Evolutionary conservation across 2,113 vertebrate genomes (phyloP).

Genomic region (Cyprinodon tularosa): DNA sequence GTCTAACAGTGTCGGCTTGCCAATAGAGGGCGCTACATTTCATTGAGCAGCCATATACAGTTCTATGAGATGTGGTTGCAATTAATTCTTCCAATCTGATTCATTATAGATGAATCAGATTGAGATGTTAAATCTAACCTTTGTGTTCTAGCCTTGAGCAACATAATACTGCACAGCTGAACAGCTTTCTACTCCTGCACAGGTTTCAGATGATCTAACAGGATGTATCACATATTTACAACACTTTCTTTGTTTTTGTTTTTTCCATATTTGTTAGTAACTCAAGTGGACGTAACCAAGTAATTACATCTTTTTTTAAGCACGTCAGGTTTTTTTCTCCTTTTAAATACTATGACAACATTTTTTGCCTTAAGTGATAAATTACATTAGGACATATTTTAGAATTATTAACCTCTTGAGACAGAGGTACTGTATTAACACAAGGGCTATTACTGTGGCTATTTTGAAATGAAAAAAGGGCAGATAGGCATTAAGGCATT

Average conservation of each 20-base stretch:
- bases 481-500: slow-evolving; percentile 24
- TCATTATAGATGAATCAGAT: too few species aligned
- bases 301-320: slow-evolving; percentile 1
- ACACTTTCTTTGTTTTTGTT: slow-evolving; percentile 21
- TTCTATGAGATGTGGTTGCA: too few species aligned
- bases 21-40: too few species aligned
- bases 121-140: neutral
- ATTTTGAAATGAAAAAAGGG: slow-evolving; percentile 34
- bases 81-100: too few species aligned
- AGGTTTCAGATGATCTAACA: neutral
- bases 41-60: too few species aligned
- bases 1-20: too few species aligned
- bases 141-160: slow-evolving; percentile 23
- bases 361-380: neutral
- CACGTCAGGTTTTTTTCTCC: neutral
- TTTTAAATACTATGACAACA: neutral
- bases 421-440: neutral
- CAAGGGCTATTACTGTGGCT: neutral
- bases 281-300: neutral
- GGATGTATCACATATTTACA: slow-evolving; percentile 34
- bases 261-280: slow-evolving; percentile 25
- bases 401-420: neutral
- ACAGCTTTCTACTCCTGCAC: slow-evolving; percentile 21
- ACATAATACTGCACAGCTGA: slow-evolving; percentile 29
- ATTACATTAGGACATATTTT: neutral